phyloP scores from a whole-genome alignment of 1,140 invertebrate genomes.

The Matsumurasca onukii region DNA sequence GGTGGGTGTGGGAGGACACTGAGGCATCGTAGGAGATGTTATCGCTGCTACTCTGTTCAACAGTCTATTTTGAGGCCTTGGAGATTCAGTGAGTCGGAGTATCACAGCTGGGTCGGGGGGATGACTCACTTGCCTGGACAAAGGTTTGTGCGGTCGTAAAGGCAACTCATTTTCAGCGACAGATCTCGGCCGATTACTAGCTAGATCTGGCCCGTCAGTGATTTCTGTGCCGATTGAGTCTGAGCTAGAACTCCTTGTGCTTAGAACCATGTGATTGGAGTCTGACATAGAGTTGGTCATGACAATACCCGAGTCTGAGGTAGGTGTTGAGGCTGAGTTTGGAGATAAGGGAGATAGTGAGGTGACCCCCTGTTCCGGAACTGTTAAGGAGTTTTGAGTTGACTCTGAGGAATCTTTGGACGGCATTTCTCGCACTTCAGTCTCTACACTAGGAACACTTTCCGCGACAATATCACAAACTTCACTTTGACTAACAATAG shows the following conservation, averaged over 20 bases:
- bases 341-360: constrained; percentile 20
- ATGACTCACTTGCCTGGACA: constrained; percentile 52
- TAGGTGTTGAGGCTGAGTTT: constrained; percentile 16
- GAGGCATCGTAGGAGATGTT: constrained; percentile 42
- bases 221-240: constrained; percentile 39
- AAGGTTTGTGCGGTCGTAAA: constrained; percentile 57
- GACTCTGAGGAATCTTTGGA: constrained; percentile 18
- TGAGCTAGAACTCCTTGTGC: constrained; percentile 42
- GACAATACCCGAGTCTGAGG: constrained; percentile 5
- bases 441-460: constrained; percentile 19
- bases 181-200: not conserved
- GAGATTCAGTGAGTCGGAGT: constrained; percentile 21
- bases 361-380: not conserved
- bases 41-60: constrained; percentile 35
- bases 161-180: constrained; percentile 45
- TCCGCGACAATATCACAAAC: not conserved
- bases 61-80: constrained; percentile 30
- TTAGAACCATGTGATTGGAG: constrained; percentile 41
- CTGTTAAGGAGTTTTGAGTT: constrained; percentile 9
- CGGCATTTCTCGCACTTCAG: constrained; percentile 20
- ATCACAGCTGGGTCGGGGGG: constrained; percentile 34
- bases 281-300: constrained; percentile 35
- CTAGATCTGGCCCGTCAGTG: constrained; percentile 8
- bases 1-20: constrained; percentile 80
- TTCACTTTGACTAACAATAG: constrained; percentile 18